A percentile compares a stretch with the other conserved stretches of the same genome.
Conservation (phyloP, 2,888 invertebrate genomes). For the Drosophila crucigera region DNA sequence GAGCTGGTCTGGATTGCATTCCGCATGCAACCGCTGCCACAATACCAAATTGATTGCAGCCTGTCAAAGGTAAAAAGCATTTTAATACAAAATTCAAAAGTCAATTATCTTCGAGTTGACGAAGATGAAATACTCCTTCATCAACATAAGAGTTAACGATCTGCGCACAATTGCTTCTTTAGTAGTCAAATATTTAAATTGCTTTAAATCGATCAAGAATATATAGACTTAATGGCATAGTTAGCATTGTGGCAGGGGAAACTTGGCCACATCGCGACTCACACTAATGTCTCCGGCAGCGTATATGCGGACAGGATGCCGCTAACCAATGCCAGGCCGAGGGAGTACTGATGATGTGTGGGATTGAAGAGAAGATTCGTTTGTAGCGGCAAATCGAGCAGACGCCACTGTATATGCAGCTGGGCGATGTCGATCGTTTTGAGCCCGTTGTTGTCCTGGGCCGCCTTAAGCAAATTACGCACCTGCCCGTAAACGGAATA, state of each 20-base stretch:
- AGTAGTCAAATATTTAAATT: background rate
- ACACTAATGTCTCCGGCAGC: slow-evolving; percentile 74
- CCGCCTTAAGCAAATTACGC: slow-evolving; percentile 55
- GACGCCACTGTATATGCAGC: slow-evolving; percentile 77
- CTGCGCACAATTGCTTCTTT: background rate
- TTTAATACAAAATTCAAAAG: background rate
- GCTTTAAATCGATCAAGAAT: background rate
- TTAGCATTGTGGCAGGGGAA: background rate
- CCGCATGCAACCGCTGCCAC: slow-evolving; percentile 77
- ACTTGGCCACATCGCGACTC: slow-evolving; percentile 38
- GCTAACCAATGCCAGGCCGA: slow-evolving; percentile 71
- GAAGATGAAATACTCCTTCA: background rate
- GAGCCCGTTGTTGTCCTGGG: slow-evolving; percentile 25
- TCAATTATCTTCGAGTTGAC: background rate
- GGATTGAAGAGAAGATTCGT: slow-evolving; percentile 68
- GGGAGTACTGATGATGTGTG: slow-evolving; percentile 43
- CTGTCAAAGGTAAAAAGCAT: slow-evolving; percentile 48
- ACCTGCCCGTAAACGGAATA: slow-evolving; percentile 75
- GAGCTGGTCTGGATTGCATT: slow-evolving; percentile 76
- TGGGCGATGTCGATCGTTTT: slow-evolving; percentile 78
- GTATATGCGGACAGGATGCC: slow-evolving; percentile 81
- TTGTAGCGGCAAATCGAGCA: slow-evolving; percentile 75
- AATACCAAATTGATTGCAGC: slow-evolving; percentile 84
- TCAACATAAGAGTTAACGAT: background rate
- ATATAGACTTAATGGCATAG: background rate